Evolutionary conservation across 2,888 invertebrate species (phyloP), one percentile per base, ranked within the genome.

Genomic region (Eulithis testata): DNA sequence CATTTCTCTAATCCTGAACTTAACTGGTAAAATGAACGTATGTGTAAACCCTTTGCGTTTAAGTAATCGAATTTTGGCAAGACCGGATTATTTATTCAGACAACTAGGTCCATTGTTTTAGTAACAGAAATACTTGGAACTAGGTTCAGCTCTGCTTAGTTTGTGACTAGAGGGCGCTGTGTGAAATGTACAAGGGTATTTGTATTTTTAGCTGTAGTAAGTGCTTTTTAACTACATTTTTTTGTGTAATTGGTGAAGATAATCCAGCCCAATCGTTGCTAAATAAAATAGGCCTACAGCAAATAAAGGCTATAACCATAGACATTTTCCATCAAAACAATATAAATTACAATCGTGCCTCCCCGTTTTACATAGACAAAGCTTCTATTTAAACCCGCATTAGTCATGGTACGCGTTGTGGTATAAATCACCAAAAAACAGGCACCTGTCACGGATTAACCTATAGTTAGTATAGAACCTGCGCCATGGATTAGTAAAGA

Each of bases 361-460:
- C 68, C 65, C 69, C 69, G 63, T 68, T 70, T 74, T 73, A 68
- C 76, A 74, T 80, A 83, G 82, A 83, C 82, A 83, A 82, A 83
- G 82, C 77, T 72, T 68, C 79, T 78, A 79, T 82, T 83, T 86
- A 80, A 77, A 77, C 73, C 65, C 72, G 77, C 78, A 81, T 90
- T 90, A 91, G 87, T 91, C 90, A 91, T 87, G 85, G 85, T 84
- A 81, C 82, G 83, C 80, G 76, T 82, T 78, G 75, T 77, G 70
- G 76, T 77, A 90, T 92, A 91, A 92, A 92, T 93, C 91, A 92
- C 88, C 90, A 82, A 91, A 87, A 90, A 89, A 82, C 84, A 83
- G 87, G 87, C 82, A 84, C 83, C 82, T 79, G 74, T 65, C 57
- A 64, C 14, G 50, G 67, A 60, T 61, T 63, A 67, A 37, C 60